A percentile compares a stretch with the other conserved stretches of the same genome.
Conservation (phyloP, 2,113 vertebrate genomes). For the Pollimyrus isidori region DNA sequence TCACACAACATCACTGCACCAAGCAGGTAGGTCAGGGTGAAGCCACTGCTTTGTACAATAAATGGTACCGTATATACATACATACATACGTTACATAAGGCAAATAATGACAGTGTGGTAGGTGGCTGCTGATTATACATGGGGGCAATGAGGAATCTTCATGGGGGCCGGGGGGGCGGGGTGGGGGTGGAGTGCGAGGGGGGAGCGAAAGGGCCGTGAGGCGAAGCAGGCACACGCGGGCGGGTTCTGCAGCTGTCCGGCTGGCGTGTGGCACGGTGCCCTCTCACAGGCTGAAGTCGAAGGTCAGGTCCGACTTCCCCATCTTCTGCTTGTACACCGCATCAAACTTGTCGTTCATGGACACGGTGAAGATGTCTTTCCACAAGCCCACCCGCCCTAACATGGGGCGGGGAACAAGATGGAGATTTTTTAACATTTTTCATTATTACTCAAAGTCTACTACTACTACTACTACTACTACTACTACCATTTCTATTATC, state of each 20-base stretch:
- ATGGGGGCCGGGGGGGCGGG: background rate
- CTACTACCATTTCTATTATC: background rate
- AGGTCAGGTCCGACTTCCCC: constrained; percentile 89
- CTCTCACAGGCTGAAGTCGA: constrained; percentile 84
- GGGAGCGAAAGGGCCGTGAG: background rate
- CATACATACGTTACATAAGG: constrained; percentile 25
- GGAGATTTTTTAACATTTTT: background rate
- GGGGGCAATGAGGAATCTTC: background rate
- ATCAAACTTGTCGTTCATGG: constrained; percentile 98
- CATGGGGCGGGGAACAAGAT: constrained; percentile 36
- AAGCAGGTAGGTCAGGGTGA: background rate
- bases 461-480: background rate
- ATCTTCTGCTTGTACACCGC: constrained; percentile 91
- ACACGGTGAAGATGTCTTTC: constrained; percentile 98
- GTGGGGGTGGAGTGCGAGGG: background rate
- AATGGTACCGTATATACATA: constrained; percentile 18
- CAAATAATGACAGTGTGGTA: constrained; percentile 12
- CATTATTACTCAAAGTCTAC: background rate
- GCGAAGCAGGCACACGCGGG: background rate
- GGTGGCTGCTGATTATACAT: constrained; percentile 7
- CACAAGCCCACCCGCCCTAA: constrained; percentile 88
- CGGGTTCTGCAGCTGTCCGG: background rate
- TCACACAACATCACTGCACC: constrained; percentile 2
- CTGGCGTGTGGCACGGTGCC: background rate
- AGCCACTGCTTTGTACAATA: constrained; percentile 7